These are phyloP conservation scores for Saturnia japonica DNA, from an alignment of 2,888 invertebrate species.

Conservation along the genomic window DNA sequence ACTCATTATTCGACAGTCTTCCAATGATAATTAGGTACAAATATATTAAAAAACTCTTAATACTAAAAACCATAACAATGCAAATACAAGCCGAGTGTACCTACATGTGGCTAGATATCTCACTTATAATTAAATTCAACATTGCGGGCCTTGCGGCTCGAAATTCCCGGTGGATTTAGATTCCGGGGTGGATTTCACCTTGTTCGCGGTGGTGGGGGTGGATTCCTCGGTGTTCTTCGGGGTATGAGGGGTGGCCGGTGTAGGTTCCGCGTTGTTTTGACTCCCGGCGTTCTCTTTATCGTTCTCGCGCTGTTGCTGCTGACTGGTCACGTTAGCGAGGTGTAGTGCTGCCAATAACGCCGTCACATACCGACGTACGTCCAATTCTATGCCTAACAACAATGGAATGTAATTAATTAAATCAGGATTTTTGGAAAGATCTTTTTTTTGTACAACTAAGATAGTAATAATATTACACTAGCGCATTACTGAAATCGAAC, in stretches of 20 bases:
- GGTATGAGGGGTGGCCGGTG: constrained; percentile 22
- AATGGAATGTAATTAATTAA: neutral
- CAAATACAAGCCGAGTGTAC: constrained; percentile 53
- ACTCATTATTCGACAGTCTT: constrained; percentile 49
- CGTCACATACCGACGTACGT: constrained; percentile 69
- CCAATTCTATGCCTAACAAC: constrained; percentile 64
- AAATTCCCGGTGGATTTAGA: constrained; percentile 58
- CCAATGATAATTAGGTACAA: constrained; percentile 34
- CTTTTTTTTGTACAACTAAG: no score
- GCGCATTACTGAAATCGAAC: no score
- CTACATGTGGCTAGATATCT: constrained; percentile 52
- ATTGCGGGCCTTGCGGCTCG: constrained; percentile 33
- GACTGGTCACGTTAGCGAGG: constrained; percentile 67
- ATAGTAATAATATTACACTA: no score
- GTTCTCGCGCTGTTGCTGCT: constrained; percentile 54
- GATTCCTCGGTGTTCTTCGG: constrained; percentile 35
- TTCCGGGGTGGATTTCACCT: constrained; percentile 67
- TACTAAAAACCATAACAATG: constrained; percentile 62
- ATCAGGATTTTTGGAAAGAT: no score
- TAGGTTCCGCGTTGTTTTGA: constrained; percentile 38
- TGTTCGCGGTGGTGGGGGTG: constrained; percentile 56
- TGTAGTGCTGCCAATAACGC: constrained; percentile 71
- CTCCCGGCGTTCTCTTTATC: constrained; percentile 46
- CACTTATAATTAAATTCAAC: constrained; percentile 33
- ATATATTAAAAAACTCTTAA: constrained; percentile 47